These are phyloP conservation scores for Donacobius atricapilla DNA, from an alignment of 2,113 vertebrate genomes.

Conservation along the genomic window DNA sequence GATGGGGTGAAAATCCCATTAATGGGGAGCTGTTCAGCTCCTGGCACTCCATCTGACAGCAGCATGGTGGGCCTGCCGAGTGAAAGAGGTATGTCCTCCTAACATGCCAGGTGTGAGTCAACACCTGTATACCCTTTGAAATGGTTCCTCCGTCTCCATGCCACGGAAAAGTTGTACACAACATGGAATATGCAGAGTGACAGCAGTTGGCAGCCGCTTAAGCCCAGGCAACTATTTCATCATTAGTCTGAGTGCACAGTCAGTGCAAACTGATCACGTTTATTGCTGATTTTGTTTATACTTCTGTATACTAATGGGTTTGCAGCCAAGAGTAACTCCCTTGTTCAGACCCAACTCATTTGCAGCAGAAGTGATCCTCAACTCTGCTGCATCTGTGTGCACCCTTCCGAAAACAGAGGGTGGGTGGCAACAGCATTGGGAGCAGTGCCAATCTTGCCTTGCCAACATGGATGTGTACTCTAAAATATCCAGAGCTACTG, in stretches of 20 bases:
- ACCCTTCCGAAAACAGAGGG: constrained; percentile 5
- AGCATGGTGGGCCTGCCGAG: background rate
- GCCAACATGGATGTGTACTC: constrained; percentile 14
- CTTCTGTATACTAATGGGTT: constrained; percentile 3
- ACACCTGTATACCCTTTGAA: constrained; percentile 47
- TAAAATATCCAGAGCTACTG: constrained; percentile 50
- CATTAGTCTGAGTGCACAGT: constrained; percentile 37
- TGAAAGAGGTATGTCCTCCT: background rate
- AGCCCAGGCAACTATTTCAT: constrained; percentile 38
- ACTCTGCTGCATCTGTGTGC: constrained; percentile 39
- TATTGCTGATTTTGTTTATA: constrained; percentile 65
- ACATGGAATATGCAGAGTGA: constrained; percentile 1
- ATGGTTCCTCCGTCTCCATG: background rate
- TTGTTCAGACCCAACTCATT: constrained; percentile 57
- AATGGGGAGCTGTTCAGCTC: background rate
- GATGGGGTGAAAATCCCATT: too few relatives aligned
- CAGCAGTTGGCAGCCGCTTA: constrained; percentile 23
- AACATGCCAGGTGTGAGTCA: background rate
- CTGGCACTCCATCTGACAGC: background rate
- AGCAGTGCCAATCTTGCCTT: constrained; percentile 39
- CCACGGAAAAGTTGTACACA: background rate
- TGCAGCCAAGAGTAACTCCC: constrained; percentile 57
- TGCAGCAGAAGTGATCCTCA: constrained; percentile 62
- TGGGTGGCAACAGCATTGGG: constrained; percentile 45
- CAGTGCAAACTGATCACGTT: constrained; percentile 44